Conservation (phyloP, 1,140 invertebrate species). For the Nephila pilipes region DNA sequence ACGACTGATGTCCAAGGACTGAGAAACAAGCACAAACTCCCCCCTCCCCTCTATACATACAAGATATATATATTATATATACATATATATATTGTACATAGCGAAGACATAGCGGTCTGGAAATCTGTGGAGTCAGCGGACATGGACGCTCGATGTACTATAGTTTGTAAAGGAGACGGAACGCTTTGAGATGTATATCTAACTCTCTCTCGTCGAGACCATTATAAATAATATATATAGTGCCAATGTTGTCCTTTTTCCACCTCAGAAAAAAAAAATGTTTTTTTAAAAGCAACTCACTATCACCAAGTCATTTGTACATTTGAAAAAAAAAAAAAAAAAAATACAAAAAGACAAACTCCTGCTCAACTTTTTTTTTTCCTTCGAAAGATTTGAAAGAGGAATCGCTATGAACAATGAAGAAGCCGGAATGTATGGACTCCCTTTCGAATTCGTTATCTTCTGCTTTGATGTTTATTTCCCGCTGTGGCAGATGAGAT, state of each 20-base stretch:
- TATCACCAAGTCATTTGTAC: conserved; percentile 74
- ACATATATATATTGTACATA: conserved; percentile 73
- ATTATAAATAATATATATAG: conserved; percentile 71
- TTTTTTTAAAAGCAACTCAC: conserved; percentile 67
- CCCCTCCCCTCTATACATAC: conserved; percentile 14
- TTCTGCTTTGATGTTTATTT: not conserved
- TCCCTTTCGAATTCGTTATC: conserved; percentile 28
- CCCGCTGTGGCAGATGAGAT: not conserved
- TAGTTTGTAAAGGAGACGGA: conserved; percentile 25
- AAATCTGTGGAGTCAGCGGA: not conserved
- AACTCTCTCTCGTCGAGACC: conserved; percentile 8
- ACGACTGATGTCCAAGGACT: conserved; percentile 57
- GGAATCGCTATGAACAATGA: not conserved
- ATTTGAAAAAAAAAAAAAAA: conserved; percentile 40
- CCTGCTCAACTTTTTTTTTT: conserved; percentile 57
- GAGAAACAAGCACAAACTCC: not conserved
- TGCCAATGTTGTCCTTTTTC: conserved; percentile 76
- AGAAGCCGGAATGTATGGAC: not conserved
- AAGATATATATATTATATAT: conserved; percentile 60
- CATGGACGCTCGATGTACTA: conserved; percentile 28
- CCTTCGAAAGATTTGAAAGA: conserved; percentile 19
- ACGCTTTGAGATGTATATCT: conserved; percentile 27
- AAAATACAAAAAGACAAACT: not conserved
- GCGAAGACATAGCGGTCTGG: not conserved
- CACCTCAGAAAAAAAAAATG: conserved; percentile 52